phyloP scores from a whole-genome alignment of 2,888 invertebrate species.

The Clusia tigrina region DNA sequence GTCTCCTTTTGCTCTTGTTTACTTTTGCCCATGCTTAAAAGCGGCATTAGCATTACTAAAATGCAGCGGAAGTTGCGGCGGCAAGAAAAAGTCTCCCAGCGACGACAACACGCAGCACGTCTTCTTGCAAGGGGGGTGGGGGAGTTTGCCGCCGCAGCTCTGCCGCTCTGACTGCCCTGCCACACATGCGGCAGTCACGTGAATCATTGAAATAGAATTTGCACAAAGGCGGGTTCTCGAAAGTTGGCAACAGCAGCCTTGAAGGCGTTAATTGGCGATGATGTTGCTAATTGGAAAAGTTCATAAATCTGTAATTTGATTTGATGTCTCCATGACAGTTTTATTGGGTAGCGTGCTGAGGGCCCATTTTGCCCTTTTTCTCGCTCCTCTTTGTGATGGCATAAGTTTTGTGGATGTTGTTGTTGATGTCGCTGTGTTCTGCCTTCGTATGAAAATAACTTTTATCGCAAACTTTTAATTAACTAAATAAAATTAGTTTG shows the following conservation, averaged over 20 bases:
- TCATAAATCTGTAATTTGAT: constrained; percentile 15
- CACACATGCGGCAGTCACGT: no score
- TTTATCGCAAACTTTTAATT: neutral
- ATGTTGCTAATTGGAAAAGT: constrained; percentile 10
- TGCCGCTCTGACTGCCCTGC: no score
- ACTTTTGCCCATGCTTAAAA: neutral
- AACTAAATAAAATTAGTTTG: neutral
- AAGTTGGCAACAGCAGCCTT: neutral
- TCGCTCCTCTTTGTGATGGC: no score
- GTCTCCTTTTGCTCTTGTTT: neutral
- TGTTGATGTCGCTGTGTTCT: no score
- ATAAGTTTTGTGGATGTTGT: no score
- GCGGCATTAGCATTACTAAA: neutral
- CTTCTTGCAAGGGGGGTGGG: no score
- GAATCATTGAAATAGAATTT: no score
- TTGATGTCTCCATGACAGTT: constrained; percentile 1
- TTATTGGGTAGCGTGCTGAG: constrained; percentile 2
- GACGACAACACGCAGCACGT: no score
- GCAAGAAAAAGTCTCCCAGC: neutral
- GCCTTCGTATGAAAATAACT: no score
- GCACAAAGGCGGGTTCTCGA: neutral
- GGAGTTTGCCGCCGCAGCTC: no score
- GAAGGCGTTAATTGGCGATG: constrained; percentile 6
- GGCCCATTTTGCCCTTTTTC: no score
- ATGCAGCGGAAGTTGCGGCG: neutral